These are phyloP conservation scores for Corythornis cristatus DNA, from an alignment of 2,113 vertebrate species.

Conservation along the genomic window DNA sequence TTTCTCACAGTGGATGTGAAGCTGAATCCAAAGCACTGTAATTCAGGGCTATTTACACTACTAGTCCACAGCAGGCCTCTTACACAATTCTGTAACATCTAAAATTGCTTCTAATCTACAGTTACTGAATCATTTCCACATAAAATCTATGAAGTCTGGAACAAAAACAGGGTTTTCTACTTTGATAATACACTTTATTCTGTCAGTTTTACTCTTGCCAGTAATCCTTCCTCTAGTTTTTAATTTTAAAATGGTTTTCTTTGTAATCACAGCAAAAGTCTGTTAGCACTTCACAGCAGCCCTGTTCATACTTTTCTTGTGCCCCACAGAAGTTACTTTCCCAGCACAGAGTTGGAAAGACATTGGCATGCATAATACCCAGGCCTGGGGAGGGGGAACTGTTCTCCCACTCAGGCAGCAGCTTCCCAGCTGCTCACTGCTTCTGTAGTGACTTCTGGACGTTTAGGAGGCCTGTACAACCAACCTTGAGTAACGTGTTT, in stretches of 20 bases:
- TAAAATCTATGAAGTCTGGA: background rate
- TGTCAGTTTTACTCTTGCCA: background rate
- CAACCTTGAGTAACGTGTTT: conserved; percentile 32
- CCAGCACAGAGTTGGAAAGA: background rate
- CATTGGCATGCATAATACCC: background rate
- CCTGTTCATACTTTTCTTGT: background rate
- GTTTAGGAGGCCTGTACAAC: background rate
- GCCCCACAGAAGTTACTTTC: background rate
- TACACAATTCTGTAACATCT: background rate
- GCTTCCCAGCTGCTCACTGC: background rate
- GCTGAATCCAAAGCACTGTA: background rate
- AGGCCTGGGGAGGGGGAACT: background rate
- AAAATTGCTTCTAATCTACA: background rate
- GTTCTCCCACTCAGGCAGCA: rapidly evolving
- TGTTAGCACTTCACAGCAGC: background rate
- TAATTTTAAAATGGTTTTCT: background rate
- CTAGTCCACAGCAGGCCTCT: background rate
- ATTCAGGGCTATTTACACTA: background rate
- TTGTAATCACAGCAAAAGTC: background rate
- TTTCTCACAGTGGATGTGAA: background rate
- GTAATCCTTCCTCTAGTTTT: background rate
- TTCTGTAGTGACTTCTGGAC: conserved; percentile 10
- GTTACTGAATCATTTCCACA: background rate
- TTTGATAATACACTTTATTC: background rate
- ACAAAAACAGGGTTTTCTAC: background rate